Evolutionary conservation across 2,113 vertebrate genomes (phyloP).

Genomic region (Lucifuga dentata): DNA sequence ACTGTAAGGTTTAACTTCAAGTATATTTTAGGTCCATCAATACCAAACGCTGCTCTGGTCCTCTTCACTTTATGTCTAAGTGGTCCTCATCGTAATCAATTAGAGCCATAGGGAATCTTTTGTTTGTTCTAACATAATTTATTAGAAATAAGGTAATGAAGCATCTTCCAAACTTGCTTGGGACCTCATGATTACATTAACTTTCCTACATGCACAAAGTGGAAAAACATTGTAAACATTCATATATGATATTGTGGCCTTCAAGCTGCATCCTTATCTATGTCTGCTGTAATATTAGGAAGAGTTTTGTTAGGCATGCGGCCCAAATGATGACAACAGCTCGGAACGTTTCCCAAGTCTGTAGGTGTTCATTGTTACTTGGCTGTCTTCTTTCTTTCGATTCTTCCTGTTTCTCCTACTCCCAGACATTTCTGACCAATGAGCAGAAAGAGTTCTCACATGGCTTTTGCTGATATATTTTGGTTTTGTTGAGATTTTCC

Average conservation of each 20-base stretch:
- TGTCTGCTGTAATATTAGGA: slow-evolving; percentile 4
- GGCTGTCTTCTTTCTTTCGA: too few species aligned
- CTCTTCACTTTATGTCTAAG: not conserved
- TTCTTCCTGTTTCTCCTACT: too few species aligned
- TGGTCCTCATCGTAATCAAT: not conserved
- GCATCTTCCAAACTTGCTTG: not conserved
- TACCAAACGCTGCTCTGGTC: not conserved
- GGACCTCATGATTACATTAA: not conserved
- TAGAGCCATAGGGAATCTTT: not conserved
- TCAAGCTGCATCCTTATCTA: slow-evolving; percentile 19
- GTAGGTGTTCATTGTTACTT: too few species aligned
- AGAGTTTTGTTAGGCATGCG: not conserved
- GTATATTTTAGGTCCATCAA: not conserved
- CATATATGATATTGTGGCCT: slow-evolving; percentile 11
- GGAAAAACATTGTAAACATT: slow-evolving; percentile 26
- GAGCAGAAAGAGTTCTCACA: too few species aligned
- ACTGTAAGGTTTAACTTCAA: too few species aligned
- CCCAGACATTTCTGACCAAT: too few species aligned
- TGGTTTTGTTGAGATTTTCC: too few species aligned
- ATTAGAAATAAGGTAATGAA: slow-evolving; percentile 10
- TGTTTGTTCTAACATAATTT: not conserved
- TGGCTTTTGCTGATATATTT: too few species aligned
- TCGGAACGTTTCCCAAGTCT: too few species aligned
- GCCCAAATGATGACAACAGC: too few species aligned
- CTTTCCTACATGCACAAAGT: not conserved